Base-by-base conservation (phyloP, 1,140 invertebrate genomes). In the Cryptotermes secundus region DNA sequence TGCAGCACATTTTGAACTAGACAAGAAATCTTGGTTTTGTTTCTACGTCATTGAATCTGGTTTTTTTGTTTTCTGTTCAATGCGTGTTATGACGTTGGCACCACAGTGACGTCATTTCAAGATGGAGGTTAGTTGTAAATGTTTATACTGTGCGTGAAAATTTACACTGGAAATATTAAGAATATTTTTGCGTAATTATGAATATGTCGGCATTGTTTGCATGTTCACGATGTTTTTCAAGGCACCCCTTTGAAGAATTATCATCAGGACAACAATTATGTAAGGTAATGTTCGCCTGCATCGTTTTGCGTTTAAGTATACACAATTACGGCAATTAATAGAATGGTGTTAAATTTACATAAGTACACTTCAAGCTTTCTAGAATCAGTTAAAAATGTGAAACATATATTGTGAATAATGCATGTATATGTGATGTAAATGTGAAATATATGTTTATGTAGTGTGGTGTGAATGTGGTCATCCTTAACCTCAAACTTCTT, bases 241-340 rank as follows among this genome's bases (percentile, higher is more conserved):
- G 97, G 88, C 96, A 98, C 92, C 97, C 97, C 82, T 99, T 98
- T 90, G 97, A 99, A 90, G 97, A 99, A 90, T 92, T 99, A 86
- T 98, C 97, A 84, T 93, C 96, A 85, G 97, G 97, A 53, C 97
- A 98, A 91, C 97, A 99, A 89, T 93, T 99, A 87, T 99, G 97
- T 92, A 98, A 98, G 95, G 97, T 98, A 92, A 91, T 91, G 88
- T 88, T 84, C 83, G 84, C 85, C 42, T 34, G 26, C 22, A 19
- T 65, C 16, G 53, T 24, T 34, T 59, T 7, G 26, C 36, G n/a
- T 42, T 36, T 36, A 16, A 42, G 82, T 34, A 35, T 59, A 83
- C 31, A 34, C 19, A 35, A 49, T 82, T 82, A 26, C 6, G 9
- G 9, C 22, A 16, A 59, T 34, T 34, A 16, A 24, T 49, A 81